Percentiles rank a stretch among this genome's conserved stretches.
Conservation (phyloP, 2,797 vertebrate genomes). For the Loriculus beryllinus region DNA sequence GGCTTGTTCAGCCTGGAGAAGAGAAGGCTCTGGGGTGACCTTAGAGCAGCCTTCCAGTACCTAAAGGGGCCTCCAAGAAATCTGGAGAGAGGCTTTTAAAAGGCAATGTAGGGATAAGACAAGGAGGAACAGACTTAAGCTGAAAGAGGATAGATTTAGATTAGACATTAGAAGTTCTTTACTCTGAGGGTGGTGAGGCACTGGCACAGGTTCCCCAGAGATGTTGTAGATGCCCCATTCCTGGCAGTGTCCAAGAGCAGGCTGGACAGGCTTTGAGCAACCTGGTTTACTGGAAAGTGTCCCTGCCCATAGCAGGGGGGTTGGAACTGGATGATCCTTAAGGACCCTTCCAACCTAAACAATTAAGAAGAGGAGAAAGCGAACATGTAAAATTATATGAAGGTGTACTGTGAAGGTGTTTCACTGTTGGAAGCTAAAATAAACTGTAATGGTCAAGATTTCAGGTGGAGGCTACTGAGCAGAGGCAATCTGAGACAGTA, state of each 20-base stretch:
- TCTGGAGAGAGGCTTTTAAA: background rate
- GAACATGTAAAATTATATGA: background rate
- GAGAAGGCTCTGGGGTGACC: background rate
- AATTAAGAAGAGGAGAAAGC: background rate
- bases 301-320: background rate
- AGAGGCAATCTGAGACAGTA: background rate
- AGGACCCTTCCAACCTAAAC: background rate
- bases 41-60: background rate
- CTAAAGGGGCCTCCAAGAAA: background rate
- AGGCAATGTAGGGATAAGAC: background rate
- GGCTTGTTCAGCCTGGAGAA: background rate
- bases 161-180: background rate
- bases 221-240: background rate
- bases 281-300: background rate
- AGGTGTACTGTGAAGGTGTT: background rate
- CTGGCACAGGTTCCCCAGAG: background rate
- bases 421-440: background rate
- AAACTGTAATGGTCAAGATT: background rate
- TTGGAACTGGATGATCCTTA: background rate
- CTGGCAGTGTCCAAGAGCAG: background rate
- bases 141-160: background rate
- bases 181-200: background rate
- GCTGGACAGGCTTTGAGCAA: background rate
- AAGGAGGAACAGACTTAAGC: background rate
- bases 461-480: background rate